Base-by-base conservation (phyloP, 2,888 invertebrate species). In the Orthosia gracilis region DNA sequence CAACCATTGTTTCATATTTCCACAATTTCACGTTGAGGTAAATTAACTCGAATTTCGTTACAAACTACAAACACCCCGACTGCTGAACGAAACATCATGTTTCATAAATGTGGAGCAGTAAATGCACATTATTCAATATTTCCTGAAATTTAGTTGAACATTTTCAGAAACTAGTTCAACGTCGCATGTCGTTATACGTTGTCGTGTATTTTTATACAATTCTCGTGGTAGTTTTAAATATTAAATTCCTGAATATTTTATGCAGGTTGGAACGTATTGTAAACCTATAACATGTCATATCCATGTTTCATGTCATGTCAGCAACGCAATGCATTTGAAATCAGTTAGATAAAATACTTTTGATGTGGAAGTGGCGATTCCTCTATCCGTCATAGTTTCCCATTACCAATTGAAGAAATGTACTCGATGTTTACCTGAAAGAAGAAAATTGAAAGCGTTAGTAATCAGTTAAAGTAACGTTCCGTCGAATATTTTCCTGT, bases 341-440 rank as follows among this genome's bases (percentile, higher is more conserved):
- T 66, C 64, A 62, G 57, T 62, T 76, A 65, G 47, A 52, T 67
- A 26, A 67, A 76, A 76, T 49, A 26, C 11, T 23, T 26, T 73
- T 49, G 5, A 47, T 61, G 72, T 72, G 66, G 55, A 80, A 87
- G 87, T 91, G 87, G 85, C 85, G 84, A 87, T 88, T 87, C 83
- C 80, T 82, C 68, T 81, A 83, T 59, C 67, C 69, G 40, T 73
- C 45, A 55, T 62, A 69, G 21, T 83, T 77, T 77, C 61, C 73
- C 73, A 78, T 74, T 82, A 77, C 66, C 68, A 65, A 40, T 57
- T 80, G 80, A 68, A 72, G 66, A 79, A 74, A 82, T 70, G 52
- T 54, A 63, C 73, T 69, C 80, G 69, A 74, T 71, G 74, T 85
- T 89, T 92, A 92, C 92, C 92, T 92, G 92, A 67, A 88, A 90